These are phyloP conservation scores for Mnemiopsis leidyi DNA, from an alignment of 37 sponge, comb jelly and placozoan species.

Conservation along the genomic window DNA sequence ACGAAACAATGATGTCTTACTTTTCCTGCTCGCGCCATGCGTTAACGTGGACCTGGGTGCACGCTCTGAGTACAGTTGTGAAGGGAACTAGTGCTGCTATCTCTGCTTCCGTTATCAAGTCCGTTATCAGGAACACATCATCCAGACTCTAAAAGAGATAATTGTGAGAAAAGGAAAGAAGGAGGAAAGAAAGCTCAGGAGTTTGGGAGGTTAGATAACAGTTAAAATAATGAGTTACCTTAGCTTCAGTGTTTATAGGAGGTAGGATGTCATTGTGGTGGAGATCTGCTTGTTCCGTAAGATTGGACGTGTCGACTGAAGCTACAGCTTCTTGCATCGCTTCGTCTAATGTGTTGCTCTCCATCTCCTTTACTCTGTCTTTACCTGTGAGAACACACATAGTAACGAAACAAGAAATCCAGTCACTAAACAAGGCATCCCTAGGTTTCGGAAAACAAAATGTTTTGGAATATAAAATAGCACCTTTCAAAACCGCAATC, in stretches of 20 bases:
- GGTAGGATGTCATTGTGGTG: not conserved
- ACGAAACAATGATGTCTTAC: no score
- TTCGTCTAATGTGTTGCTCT: constrained; percentile 19
- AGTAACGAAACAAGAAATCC: no score
- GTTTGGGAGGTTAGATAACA: no score
- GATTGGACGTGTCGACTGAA: constrained; percentile 11
- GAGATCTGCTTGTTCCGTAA: not conserved
- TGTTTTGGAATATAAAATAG: no score
- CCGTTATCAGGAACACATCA: constrained; percentile 59
- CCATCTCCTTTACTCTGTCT: constrained; percentile 38
- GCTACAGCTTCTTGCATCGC: constrained; percentile 55
- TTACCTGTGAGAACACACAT: constrained; percentile 25
- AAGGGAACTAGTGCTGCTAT: constrained; percentile 44
- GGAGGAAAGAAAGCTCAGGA: no score
- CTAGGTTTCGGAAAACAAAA: no score
- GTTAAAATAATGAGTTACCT: not conserved
- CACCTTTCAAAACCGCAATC: no score
- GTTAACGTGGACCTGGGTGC: constrained; percentile 37
- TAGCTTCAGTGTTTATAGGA: constrained; percentile 27
- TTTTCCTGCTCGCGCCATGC: constrained; percentile 27
- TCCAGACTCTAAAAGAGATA: not conserved
- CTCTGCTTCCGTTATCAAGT: constrained; percentile 28
- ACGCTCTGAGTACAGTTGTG: constrained; percentile 6
- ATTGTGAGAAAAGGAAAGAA: no score
- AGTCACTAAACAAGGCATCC: no score